Base-by-base conservation (phyloP, 2,113 vertebrate species). In the Centropus bengalensis region DNA sequence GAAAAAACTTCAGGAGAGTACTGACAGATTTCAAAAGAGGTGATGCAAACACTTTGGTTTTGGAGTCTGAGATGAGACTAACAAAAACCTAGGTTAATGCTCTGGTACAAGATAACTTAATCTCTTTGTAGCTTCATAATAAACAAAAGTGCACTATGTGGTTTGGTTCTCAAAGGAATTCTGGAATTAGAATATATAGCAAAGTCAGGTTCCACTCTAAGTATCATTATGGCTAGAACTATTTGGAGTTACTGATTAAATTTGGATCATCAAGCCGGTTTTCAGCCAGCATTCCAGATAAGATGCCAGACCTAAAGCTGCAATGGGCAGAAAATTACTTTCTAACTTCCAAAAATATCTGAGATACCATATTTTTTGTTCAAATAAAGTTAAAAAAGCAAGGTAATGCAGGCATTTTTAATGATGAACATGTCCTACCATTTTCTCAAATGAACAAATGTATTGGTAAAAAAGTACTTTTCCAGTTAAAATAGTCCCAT, bases 141-240 rank as follows among this genome's bases (percentile, higher is more conserved):
- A 32, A 8, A 59, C 3, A 36, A 42, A 89, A 80, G 3, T 30
- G 13, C 33, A 73, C 5, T 3, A 5, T 0, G 1, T 51, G 28
- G 6, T 52, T 88, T 9, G 22, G 28, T 62, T 80, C 55, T 77
- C 26, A 16, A 86, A 74, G 16, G 36, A 69, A 71, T 75, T 47
- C 14, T 58, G 26, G 36, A 70, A 81, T 73, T 15, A 51, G 68
- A 76, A 71, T 8, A 64, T 18, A n/a, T 69, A 60, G 12, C 20
- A 82, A 86, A 91, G 77, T 77, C 64, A 81, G 38, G 28, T 32
- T 71, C 14, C 9, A 83, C 11, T 79, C 33, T 36, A 78, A 51
- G 18, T 55, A 42, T 42, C 67, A 32, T n/a, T 58, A 26, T 73
- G 89, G 10, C 77, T 62, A 51, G 32, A 59, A 23, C 22, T 55